A percentile compares a stretch with the other conserved stretches of the same genome.
These are phyloP conservation scores for Erinaceus europaeus DNA, from an alignment of 2,113 vertebrate species.

Conservation along the genomic window DNA sequence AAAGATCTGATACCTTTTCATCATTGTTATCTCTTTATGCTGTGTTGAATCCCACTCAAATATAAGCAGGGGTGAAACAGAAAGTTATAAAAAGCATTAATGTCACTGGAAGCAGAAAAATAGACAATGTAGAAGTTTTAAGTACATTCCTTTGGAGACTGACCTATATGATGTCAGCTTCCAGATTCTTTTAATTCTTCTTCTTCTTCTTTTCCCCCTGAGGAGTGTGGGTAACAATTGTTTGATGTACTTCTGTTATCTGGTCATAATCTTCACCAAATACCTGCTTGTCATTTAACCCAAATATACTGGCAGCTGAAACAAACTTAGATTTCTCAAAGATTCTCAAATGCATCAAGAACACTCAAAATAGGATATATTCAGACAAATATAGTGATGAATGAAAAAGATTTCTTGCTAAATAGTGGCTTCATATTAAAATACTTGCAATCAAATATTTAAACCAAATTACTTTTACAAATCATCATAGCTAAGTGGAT, in stretches of 20 bases:
- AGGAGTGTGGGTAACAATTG: not conserved
- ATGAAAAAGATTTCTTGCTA: not conserved
- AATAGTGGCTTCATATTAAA: not conserved
- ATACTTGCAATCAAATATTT: not conserved
- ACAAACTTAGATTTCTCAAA: no score
- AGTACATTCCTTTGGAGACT: constrained; percentile 46
- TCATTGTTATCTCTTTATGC: constrained; percentile 55
- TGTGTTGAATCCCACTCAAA: constrained; percentile 28
- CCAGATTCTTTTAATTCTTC: not conserved
- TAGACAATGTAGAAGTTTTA: not conserved
- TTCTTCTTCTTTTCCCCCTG: constrained; percentile 1
- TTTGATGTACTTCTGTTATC: not conserved
- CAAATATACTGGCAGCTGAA: no score
- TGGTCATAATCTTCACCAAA: not conserved
- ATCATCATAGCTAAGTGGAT: no score
- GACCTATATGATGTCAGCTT: constrained; percentile 2
- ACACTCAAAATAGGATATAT: not conserved
- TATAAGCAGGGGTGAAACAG: constrained; percentile 23
- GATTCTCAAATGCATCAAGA: not conserved
- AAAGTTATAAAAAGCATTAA: constrained; percentile 51
- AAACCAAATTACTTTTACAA: no score
- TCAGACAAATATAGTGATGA: not conserved
- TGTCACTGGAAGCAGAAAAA: constrained; percentile 39
- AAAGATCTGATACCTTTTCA: constrained; percentile 21
- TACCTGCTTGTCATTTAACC: not conserved